A percentile compares a stretch with the other conserved stretches of the same genome.
phyloP scores from a whole-genome alignment of 2,888 invertebrate species.

The Netelia fuscicornis region DNA sequence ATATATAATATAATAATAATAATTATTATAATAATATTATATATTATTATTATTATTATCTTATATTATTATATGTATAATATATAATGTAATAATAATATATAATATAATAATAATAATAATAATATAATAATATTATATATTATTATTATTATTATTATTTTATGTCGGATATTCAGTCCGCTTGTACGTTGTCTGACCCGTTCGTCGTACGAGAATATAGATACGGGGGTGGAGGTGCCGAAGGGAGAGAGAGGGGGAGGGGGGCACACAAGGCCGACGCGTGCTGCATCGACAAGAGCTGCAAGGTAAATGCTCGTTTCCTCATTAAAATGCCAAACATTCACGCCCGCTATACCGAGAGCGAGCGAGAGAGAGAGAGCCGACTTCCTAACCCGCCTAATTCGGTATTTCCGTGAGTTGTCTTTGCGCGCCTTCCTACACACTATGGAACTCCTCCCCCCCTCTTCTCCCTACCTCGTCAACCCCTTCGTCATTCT shows the following conservation, averaged over 20 bases:
- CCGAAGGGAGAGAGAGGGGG: conserved; percentile 39
- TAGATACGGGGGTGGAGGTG: neutral
- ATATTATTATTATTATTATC: too few species aligned
- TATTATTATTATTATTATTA: too few species aligned
- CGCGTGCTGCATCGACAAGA: conserved; percentile 70
- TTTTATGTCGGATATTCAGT: neutral
- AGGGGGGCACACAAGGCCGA: conserved; percentile 70
- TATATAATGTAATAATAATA: too few species aligned
- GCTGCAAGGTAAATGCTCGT: conserved; percentile 79
- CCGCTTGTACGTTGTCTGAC: neutral
- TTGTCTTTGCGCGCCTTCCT: conserved; percentile 65
- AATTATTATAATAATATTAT: too few species aligned
- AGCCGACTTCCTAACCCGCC: conserved; percentile 78
- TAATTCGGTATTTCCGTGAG: conserved; percentile 79
- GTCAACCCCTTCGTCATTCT: neutral
- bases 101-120: too few species aligned
- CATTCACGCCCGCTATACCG: conserved; percentile 76
- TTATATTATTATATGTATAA: too few species aligned
- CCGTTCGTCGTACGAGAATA: neutral
- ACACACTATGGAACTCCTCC: conserved; percentile 32
- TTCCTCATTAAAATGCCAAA: conserved; percentile 84
- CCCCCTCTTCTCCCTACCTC: neutral
- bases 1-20: too few species aligned
- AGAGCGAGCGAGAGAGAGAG: conserved; percentile 46
- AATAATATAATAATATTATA: too few species aligned